Percentiles rank a stretch among this genome's conserved stretches.
Conservation (phyloP, 2,113 vertebrate genomes). For the Rhadina sibilatrix region DNA sequence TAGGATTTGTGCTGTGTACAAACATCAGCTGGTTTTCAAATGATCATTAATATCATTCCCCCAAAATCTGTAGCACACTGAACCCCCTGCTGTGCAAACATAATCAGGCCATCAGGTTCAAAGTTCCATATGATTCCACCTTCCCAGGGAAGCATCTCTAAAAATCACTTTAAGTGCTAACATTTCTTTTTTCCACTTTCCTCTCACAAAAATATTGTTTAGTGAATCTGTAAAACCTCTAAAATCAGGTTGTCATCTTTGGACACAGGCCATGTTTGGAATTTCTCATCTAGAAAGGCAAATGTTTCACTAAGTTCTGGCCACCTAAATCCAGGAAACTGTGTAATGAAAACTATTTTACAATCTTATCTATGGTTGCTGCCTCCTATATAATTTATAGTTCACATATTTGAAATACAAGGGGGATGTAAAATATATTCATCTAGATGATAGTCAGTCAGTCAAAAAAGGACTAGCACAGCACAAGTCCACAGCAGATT, state of each 20-base stretch:
- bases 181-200: not conserved
- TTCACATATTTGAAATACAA: not conserved
- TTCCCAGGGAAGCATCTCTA: not conserved
- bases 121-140: not conserved
- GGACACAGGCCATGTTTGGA: not conserved
- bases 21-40: slow-evolving; percentile 14
- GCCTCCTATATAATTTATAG: not conserved
- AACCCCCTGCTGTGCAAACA: not conserved
- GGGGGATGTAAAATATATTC: not conserved
- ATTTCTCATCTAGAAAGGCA: not conserved
- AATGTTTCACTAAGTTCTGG: not conserved
- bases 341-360: not conserved
- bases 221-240: not conserved
- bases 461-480: not conserved
- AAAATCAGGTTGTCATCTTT: not conserved
- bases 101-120: not conserved
- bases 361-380: not conserved
- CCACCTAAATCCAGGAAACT: not conserved
- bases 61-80: not conserved
- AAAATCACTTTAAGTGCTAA: not conserved
- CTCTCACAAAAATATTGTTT: not conserved
- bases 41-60: not conserved
- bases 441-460: not conserved
- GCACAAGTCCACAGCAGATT: not conserved
- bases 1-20: not conserved